These are phyloP conservation scores for Diplogasteroides magnus DNA, from an alignment of 1,140 invertebrate genomes.

Conservation along the genomic window DNA sequence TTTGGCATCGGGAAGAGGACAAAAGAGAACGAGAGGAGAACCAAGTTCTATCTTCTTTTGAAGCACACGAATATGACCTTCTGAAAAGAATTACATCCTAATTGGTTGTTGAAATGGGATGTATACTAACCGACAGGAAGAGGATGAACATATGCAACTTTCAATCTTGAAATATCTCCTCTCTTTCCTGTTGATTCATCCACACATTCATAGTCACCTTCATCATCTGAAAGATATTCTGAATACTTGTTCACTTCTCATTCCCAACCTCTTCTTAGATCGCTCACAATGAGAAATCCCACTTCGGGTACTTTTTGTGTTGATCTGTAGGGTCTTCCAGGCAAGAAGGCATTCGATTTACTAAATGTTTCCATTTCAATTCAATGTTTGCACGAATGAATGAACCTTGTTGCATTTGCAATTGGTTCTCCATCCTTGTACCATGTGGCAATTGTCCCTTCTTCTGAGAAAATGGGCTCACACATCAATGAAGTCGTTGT, in stretches of 20 bases:
- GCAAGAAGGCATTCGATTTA: neutral
- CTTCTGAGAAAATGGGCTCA: neutral
- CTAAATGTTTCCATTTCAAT: too few species aligned
- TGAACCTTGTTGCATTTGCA: neutral
- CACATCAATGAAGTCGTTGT: too few species aligned
- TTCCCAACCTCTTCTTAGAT: neutral
- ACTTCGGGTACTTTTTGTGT: neutral
- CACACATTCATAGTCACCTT: neutral
- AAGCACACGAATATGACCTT: neutral
- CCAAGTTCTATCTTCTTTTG: neutral
- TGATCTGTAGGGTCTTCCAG: neutral
- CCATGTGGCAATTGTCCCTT: neutral
- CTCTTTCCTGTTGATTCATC: neutral
- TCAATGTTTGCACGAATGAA: neutral
- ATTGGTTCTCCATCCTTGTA: neutral
- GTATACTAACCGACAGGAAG: neutral
- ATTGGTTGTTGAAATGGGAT: too few species aligned
- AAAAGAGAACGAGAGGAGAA: neutral
- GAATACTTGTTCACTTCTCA: neutral
- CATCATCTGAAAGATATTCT: neutral
- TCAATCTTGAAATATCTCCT: neutral
- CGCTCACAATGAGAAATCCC: neutral
- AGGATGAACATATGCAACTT: neutral
- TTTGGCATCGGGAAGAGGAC: neutral
- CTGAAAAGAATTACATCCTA: too few species aligned